Evolutionary conservation across 2,113 vertebrate species (phyloP).

Genomic region (Columba livia): DNA sequence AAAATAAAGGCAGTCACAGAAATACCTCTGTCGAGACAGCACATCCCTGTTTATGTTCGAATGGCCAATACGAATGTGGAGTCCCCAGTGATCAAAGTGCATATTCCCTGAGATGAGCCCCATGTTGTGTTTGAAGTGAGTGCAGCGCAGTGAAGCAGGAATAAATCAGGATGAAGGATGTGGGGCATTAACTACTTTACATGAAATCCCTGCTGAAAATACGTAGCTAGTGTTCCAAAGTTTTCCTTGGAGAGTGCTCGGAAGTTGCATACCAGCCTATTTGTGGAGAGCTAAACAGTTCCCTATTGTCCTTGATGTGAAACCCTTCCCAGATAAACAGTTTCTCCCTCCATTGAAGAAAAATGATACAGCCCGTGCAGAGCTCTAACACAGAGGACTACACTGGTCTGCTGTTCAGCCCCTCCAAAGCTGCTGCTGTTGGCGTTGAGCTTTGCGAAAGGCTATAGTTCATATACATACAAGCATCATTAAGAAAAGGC

Average conservation of each 20-base stretch:
- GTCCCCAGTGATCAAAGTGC: background rate
- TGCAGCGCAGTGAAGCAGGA: background rate
- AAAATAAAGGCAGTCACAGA: conserved; percentile 17
- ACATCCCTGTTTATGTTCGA: conserved; percentile 25
- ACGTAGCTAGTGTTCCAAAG: background rate
- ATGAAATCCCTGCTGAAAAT: conserved; percentile 19
- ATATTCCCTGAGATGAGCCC: background rate
- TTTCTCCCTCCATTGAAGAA: conserved; percentile 13
- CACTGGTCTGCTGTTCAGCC: background rate
- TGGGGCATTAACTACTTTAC: conserved; percentile 9
- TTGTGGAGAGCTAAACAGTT: conserved; percentile 57
- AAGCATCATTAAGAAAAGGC: background rate
- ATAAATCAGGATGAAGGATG: conserved; percentile 48
- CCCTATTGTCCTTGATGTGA: conserved; percentile 39
- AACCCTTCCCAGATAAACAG: conserved; percentile 45
- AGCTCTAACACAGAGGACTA: background rate
- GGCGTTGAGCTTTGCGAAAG: background rate
- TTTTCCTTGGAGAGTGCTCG: conserved; percentile 21
- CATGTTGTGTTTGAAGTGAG: background rate
- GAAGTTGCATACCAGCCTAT: conserved; percentile 23
- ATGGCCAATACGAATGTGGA: background rate
- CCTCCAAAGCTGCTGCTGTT: background rate
- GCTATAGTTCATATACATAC: background rate
- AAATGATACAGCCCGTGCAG: background rate
- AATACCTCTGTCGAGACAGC: background rate